These are phyloP conservation scores for Arion vulgaris DNA, from an alignment of 1,140 invertebrate genomes.

Conservation along the genomic window DNA sequence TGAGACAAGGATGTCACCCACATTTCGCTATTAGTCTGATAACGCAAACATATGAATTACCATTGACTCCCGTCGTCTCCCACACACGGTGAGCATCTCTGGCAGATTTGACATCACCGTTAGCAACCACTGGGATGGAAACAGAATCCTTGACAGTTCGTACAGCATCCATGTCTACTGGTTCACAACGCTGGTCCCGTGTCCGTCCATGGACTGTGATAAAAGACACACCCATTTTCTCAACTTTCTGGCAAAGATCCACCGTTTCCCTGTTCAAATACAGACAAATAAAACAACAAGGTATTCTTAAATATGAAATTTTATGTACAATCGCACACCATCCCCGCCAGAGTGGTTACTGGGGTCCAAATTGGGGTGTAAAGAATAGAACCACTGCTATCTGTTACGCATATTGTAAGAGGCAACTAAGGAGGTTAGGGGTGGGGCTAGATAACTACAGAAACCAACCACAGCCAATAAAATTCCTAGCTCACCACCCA, in stretches of 20 bases:
- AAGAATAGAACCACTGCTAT: no score
- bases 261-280: conserved; percentile 75
- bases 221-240: conserved; percentile 89
- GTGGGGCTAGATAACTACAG: no score
- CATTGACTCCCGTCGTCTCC: conserved; percentile 82
- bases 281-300: neutral
- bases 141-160: conserved; percentile 82
- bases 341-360: no score
- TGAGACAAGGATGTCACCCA: no score
- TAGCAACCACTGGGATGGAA: conserved; percentile 88
- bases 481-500: no score
- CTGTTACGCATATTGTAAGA: no score
- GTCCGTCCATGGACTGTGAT: conserved; percentile 93
- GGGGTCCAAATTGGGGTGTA: no score
- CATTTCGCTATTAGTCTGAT: no score
- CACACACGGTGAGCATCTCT: conserved; percentile 81
- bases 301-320: neutral
- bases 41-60: conserved; percentile 70
- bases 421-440: no score
- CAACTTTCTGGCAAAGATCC: conserved; percentile 84
- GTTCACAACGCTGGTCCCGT: conserved; percentile 83
- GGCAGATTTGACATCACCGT: conserved; percentile 88
- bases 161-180: conserved; percentile 84
- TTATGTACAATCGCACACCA: no score
- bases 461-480: no score